Conservation (phyloP, 2,797 vertebrate genomes). For the Pelobates cultripes region DNA sequence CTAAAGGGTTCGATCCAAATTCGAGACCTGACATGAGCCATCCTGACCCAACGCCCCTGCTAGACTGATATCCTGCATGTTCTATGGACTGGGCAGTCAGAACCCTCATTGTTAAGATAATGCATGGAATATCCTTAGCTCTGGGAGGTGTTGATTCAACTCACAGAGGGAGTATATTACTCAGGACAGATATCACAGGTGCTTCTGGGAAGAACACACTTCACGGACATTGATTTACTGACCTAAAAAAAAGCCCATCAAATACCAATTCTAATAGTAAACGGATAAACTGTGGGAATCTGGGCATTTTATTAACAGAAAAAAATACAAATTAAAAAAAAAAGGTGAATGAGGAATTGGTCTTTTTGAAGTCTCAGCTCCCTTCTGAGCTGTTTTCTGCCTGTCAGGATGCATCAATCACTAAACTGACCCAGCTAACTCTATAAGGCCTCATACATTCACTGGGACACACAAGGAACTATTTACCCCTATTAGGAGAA, state of each 20-base stretch:
- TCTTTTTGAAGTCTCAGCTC: conserved; percentile 76
- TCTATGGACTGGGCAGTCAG: neutral
- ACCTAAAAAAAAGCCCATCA: conserved; percentile 67
- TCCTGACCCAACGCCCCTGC: too few relatives aligned
- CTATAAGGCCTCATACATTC: conserved; percentile 49
- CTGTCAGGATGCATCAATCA: conserved; percentile 84
- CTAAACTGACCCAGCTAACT: conserved; percentile 68
- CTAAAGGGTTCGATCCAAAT: too few relatives aligned
- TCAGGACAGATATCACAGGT: conserved; percentile 67
- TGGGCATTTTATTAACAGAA: too few relatives aligned
- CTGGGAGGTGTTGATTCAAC: conserved; percentile 60
- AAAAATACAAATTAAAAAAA: conserved; percentile 6
- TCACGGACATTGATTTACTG: conserved; percentile 70
- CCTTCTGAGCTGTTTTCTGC: conserved; percentile 84
- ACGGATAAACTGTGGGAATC: too few relatives aligned
- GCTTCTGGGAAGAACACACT: conserved; percentile 67
- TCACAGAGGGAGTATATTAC: conserved; percentile 61
- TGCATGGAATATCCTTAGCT: conserved; percentile 57
- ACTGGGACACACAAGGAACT: conserved; percentile 32
- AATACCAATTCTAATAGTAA: conserved; percentile 58
- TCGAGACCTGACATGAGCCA: too few relatives aligned
- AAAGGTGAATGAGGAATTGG: conserved; percentile 31
- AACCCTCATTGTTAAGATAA: conserved; percentile 18
- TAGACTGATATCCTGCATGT: conserved; percentile 6
- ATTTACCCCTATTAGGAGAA: conserved; percentile 40